Conservation (phyloP, 2,797 vertebrate species). For the Ciconia nigra region DNA sequence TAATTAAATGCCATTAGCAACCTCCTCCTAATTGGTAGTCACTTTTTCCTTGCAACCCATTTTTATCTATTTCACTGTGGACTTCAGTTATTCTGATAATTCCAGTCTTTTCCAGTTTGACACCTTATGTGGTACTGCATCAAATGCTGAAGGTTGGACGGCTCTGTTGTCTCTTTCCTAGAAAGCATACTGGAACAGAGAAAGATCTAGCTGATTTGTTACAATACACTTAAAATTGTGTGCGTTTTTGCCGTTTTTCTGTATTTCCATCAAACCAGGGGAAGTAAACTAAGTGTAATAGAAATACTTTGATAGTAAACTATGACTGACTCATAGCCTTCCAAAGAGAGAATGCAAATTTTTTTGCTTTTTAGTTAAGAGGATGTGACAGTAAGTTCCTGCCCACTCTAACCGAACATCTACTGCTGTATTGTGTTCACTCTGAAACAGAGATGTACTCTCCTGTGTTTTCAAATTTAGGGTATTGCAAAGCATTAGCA, state of each 20-base stretch:
- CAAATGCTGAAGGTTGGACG: not conserved
- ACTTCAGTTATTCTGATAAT: not conserved
- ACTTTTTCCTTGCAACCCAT: not conserved
- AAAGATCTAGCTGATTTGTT: not conserved
- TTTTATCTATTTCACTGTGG: not conserved
- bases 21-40: not conserved
- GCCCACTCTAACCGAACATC: not conserved
- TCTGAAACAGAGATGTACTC: not conserved
- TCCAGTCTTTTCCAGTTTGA: not conserved
- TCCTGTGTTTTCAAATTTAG: not conserved
- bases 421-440: not conserved
- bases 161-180: not conserved
- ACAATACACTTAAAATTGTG: not conserved
- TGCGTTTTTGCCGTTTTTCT: fast-evolving
- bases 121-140: not conserved
- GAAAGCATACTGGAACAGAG: not conserved
- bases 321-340: not conserved
- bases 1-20: not conserved
- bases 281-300: not conserved
- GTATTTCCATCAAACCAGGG: not conserved
- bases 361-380: not conserved
- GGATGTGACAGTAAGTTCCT: not conserved
- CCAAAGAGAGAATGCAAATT: not conserved
- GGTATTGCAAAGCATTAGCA: not conserved
- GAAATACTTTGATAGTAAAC: not conserved